These are phyloP conservation scores for Alethe castanea DNA, from an alignment of 2,113 vertebrate species.

Conservation along the genomic window DNA sequence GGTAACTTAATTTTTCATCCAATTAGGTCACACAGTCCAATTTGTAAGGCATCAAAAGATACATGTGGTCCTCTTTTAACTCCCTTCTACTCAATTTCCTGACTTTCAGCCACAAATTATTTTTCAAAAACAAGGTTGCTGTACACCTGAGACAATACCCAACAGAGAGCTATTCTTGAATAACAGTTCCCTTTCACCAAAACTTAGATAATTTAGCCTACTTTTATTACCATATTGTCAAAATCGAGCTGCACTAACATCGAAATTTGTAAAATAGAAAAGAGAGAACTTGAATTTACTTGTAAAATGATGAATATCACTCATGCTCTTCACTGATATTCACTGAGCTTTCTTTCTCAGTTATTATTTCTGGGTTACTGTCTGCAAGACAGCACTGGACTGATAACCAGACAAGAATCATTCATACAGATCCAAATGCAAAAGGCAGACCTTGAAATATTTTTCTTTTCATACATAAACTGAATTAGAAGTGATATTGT, in stretches of 20 bases:
- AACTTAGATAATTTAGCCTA: fast-evolving
- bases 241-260: not conserved
- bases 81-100: not conserved
- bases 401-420: not conserved
- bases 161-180: not conserved
- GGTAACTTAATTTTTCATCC: not conserved
- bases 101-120: not conserved
- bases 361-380: not conserved
- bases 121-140: not conserved
- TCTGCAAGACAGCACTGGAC: not conserved
- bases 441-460: not conserved
- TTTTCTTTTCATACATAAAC: not conserved
- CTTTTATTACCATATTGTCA: not conserved
- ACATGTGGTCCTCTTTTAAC: not conserved
- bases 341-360: not conserved
- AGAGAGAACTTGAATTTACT: not conserved
- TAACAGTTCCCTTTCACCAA: not conserved
- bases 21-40: not conserved
- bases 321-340: not conserved
- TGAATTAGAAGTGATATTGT: not conserved
- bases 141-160: not conserved
- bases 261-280: not conserved
- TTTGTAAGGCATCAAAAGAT: not conserved
- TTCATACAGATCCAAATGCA: not conserved
- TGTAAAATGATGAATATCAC: not conserved